Percentiles rank a stretch among this genome's conserved stretches.
Evolutionary conservation across 2,797 vertebrate genomes (phyloP).

Genomic region (Spinibarbus caldwelli): DNA sequence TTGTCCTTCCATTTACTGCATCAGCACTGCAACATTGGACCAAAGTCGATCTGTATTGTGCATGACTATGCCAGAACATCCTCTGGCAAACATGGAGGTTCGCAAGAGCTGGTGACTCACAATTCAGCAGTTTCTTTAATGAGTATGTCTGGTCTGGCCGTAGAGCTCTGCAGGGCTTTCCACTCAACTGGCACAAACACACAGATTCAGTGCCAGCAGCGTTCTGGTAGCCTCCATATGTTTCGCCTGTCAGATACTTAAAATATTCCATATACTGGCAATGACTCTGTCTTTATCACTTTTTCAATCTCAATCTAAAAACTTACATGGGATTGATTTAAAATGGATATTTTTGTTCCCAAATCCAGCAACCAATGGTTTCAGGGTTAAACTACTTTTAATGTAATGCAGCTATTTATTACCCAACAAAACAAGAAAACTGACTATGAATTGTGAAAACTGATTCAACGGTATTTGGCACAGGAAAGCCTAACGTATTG

Average conservation of each 20-base stretch:
- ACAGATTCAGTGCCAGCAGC: constrained; percentile 18
- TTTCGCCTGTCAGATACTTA: constrained; percentile 6
- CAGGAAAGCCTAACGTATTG: not conserved
- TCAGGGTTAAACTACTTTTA: not conserved
- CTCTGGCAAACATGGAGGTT: constrained; percentile 21
- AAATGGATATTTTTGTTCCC: not conserved
- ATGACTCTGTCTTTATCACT: not conserved
- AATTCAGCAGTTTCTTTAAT: constrained; percentile 15
- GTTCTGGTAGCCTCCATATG: not conserved
- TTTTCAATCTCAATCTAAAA: not conserved
- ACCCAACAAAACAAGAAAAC: not conserved
- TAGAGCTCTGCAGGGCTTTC: not conserved
- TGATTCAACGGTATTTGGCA: not conserved
- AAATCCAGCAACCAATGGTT: not conserved
- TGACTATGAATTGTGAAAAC: not conserved
- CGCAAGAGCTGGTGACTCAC: constrained; percentile 6
- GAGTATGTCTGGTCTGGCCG: constrained; percentile 5
- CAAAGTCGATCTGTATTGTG: not conserved
- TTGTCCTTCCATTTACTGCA: not conserved
- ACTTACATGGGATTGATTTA: not conserved
- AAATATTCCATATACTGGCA: not conserved
- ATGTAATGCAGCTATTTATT: not conserved
- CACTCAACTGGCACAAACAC: constrained; percentile 3
- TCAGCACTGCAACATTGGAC: not conserved
- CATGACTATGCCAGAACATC: not conserved